Evolutionary conservation across 2,797 vertebrate genomes (phyloP).

Genomic region (Anguilla obscura): DNA sequence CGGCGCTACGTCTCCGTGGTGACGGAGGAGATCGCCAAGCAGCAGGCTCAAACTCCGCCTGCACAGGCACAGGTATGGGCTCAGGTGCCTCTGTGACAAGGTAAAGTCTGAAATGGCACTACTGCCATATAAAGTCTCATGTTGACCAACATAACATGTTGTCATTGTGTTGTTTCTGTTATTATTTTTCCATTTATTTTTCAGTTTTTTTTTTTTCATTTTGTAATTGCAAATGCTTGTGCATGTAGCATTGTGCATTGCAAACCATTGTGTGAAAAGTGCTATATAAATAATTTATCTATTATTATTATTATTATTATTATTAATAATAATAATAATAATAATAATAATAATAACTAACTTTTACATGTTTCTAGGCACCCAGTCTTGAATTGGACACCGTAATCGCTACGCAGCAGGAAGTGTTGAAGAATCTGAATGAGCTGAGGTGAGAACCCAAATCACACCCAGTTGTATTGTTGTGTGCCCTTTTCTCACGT

Average conservation of each 20-base stretch:
- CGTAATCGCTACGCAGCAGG: constrained; percentile 81
- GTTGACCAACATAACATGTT: not conserved
- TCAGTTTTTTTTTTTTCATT: no score
- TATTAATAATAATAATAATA: not conserved
- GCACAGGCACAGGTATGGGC: constrained; percentile 73
- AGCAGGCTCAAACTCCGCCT: constrained; percentile 64
- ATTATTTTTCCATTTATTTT: not conserved
- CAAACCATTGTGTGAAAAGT: no score
- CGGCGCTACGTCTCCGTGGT: constrained; percentile 84
- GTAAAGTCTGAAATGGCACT: not conserved
- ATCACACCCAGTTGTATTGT: constrained; percentile 28
- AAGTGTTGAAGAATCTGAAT: constrained; percentile 83
- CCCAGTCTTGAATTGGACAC: constrained; percentile 76
- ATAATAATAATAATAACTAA: not conserved
- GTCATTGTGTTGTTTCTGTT: not conserved
- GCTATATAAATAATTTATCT: not conserved
- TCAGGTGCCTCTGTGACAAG: not conserved
- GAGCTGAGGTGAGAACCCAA: constrained; percentile 81
- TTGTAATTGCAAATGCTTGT: no score
- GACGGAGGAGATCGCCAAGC: constrained; percentile 84
- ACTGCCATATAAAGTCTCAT: not conserved
- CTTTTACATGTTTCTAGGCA: constrained; percentile 8
- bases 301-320: not conserved
- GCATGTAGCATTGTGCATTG: no score
- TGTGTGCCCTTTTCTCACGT: not conserved